Percentiles rank a stretch among this genome's conserved stretches.
Conservation (phyloP, 2,888 invertebrate genomes). For the Crematogaster levior region DNA sequence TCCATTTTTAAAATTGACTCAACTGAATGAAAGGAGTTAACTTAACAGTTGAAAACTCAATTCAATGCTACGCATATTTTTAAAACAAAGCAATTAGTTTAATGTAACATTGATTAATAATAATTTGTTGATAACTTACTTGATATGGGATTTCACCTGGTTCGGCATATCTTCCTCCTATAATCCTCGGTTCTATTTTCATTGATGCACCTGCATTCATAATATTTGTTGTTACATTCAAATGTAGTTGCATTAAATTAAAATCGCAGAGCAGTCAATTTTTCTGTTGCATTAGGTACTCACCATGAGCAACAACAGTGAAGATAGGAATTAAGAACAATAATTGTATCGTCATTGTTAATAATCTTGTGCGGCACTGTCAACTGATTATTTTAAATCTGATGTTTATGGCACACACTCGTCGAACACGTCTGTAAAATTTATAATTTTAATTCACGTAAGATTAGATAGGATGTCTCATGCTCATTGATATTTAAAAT, state of each 20-base stretch:
- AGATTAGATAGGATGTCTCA: neutral
- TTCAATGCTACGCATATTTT: neutral
- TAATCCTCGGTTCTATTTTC: constrained; percentile 43
- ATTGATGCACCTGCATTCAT: neutral
- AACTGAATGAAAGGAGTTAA: neutral
- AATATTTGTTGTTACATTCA: neutral
- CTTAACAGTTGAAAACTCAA: neutral
- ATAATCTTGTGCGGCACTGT: neutral
- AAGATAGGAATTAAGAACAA: constrained; percentile 21
- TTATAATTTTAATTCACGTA: neutral
- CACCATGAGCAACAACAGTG: constrained; percentile 31
- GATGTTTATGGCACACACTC: neutral
- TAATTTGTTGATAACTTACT: constrained; percentile 58
- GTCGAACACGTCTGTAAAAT: neutral
- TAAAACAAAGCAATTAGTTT: neutral
- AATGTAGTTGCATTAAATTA: neutral
- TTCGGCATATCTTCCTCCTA: constrained; percentile 71
- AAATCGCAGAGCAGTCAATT: neutral
- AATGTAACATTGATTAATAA: neutral
- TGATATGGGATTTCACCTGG: constrained; percentile 79
- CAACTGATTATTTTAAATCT: neutral
- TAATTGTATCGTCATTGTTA: neutral
- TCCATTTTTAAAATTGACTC: neutral
- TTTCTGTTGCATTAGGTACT: neutral
- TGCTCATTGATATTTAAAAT: neutral